Evolutionary conservation across 2,113 vertebrate genomes (phyloP), one percentile per base, ranked within the genome.

Genomic region (Entosphenus tridentatus): DNA sequence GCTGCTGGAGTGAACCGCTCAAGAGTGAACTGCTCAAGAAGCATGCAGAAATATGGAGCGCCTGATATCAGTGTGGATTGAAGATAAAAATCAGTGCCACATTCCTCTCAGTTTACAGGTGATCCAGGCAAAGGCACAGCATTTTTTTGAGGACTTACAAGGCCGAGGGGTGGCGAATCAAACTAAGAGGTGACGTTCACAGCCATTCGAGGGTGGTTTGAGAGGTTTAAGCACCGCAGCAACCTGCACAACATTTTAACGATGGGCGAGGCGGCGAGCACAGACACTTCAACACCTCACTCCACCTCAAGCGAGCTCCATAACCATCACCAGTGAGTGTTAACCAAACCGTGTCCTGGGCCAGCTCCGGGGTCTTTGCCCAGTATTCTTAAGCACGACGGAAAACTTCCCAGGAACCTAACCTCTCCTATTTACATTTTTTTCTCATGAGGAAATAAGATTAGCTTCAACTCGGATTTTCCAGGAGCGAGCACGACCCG

Each of bases 131-230:
- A 65, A 65, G 62, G 62, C 62, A 21, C 62, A 16, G 11, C n/a
- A 21, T 65, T 9, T 65, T 16, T 65, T 16, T 21, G 62, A 65
- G n/a, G 62, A 65, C n/a, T 8, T 65, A 10, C n/a, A 65, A 10
- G 62, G 21, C n/a, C 9, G 21, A 11, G 62, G 21, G 21, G 62
- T 39, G 39, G 62, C 10, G 62, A 65, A 9, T 9, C n/a, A 3
- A 16, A n/a, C 62, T 2, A 9, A 9, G 21, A 65, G 62, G 62
- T 16, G 62, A 65, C 62, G 62, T 65, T 65, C 62, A 65, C 62
- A 21, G 62, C 62, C 62, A 65, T n/a, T 65, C 62, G 62, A 11
- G 62, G 62, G n/a, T 65, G 62, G 62, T 65, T 65, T 21, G 10
- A 65, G n/a, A n/a, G 62, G 8, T 65, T 65, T 65, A 65, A 65